Evolutionary conservation across 2,113 vertebrate genomes (phyloP).

Genomic region (Saiga tatarica): DNA sequence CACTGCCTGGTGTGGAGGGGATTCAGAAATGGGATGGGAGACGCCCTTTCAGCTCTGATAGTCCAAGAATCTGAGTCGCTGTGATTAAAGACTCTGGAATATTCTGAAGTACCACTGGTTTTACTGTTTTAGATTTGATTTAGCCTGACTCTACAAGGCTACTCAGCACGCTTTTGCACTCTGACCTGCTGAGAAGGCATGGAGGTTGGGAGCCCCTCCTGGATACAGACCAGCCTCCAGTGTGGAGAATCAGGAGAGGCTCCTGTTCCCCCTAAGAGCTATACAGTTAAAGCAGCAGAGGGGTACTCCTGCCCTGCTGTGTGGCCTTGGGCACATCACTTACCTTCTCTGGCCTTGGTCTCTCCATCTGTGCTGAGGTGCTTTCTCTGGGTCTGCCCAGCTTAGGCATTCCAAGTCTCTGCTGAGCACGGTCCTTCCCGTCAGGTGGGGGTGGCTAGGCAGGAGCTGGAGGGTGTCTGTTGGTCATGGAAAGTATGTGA

Average conservation of each 20-base stretch:
- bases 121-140: neutral
- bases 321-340: neutral
- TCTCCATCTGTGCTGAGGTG: neutral
- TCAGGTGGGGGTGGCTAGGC: neutral
- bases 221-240: neutral
- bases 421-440: neutral
- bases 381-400: neutral
- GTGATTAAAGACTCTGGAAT: conserved; percentile 40
- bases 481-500: conserved; percentile 59
- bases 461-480: conserved; percentile 4
- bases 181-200: neutral
- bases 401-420: neutral
- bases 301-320: neutral
- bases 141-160: neutral
- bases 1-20: neutral
- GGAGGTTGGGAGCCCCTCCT: neutral
- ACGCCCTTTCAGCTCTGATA: neutral
- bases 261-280: neutral
- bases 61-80: conserved; percentile 18
- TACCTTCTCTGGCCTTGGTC: neutral
- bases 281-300: neutral
- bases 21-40: neutral
- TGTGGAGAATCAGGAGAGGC: neutral
- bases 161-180: neutral
- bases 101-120: neutral